Base-by-base conservation (phyloP, 1,140 invertebrate genomes). In the Drosophila repleta region DNA sequence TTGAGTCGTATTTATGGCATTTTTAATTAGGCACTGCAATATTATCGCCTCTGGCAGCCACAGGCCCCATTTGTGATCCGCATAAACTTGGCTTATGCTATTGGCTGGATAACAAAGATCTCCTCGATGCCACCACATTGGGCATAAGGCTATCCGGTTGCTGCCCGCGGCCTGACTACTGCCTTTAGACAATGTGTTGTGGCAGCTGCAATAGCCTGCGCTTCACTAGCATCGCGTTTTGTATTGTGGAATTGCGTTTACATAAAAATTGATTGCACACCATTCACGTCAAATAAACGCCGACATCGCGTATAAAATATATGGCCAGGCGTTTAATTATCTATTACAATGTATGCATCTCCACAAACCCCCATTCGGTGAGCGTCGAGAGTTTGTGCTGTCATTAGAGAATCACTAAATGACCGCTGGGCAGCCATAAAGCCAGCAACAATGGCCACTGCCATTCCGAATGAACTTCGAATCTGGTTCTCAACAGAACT, bases 171-270 rank as follows among this genome's bases (percentile, higher is more conserved):
- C 13, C 18, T 60, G 43, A 21, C 18, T 39, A 48, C 7, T 46
- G 45, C 17, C 29, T 55, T 35, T 13, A 39, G 32, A 10, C 43
- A 24, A 3, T 43, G 39, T 29, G 52, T 29, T 49, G 55, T 49
- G 55, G 53, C 63, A 67, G 70, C 57, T 58, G 63, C 62, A 51
- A 37, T 58, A 41, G 17, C 45, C 64, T 43, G 41, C n/a, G 74
- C 77, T 81, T 85, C 77, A 85, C 87, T 87, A 85, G 81, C 81
- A 85, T 85, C 60, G 39, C 48, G 15, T 74, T 85, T 85, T 74
- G 81, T 74, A 74, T 83, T 75, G 73, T 71, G 66, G 68, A 83
- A 75, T 72, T 43, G 71, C 57, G 69, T 52, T 85, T 78, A 63
- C 68, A 84, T 85, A 85, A 80, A 83, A 79, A 77, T 70, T 85